Evolutionary conservation across 2,113 vertebrate genomes (phyloP).

Genomic region (Saimiri boliviensis): DNA sequence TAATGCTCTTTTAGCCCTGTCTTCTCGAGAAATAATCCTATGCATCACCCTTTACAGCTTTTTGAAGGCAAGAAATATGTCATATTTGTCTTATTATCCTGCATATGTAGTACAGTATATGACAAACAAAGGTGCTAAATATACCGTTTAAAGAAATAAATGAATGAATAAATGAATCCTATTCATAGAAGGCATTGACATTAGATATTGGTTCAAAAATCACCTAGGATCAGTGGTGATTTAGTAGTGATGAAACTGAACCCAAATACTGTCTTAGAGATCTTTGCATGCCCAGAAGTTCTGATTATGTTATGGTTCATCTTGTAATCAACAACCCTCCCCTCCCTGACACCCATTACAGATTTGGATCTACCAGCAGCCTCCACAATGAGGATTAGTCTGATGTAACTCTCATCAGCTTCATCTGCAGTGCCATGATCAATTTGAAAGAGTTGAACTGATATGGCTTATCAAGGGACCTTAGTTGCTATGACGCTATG

Average conservation of each 20-base stretch:
- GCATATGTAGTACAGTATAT: not conserved
- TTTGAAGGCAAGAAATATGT: not conserved
- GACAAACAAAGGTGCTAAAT: not conserved
- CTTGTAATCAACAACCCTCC: not conserved
- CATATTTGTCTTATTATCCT: not conserved
- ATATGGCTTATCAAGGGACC: slow-evolving; percentile 71
- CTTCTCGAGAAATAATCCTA: not conserved
- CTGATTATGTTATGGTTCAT: not conserved
- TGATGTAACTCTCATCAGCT: slow-evolving; percentile 59
- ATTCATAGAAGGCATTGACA: not conserved
- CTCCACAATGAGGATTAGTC: not conserved
- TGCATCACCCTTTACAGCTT: not conserved
- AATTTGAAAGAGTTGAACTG: slow-evolving; percentile 39
- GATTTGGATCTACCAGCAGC: not conserved
- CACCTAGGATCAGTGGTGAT: not conserved
- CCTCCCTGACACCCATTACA: not conserved
- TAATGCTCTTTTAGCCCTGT: not conserved
- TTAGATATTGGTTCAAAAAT: not conserved
- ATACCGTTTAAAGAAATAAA: not conserved
- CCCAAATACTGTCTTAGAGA: not conserved
- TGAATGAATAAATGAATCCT: not conserved
- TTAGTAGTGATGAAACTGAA: not conserved
- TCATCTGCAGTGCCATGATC: slow-evolving; percentile 11
- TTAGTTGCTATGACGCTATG: slow-evolving; percentile 58
- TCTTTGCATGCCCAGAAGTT: not conserved